Evolutionary conservation across 1,140 invertebrate species (phyloP), one percentile per base, ranked within the genome.

Genomic region (Drosophila kurseongensis): DNA sequence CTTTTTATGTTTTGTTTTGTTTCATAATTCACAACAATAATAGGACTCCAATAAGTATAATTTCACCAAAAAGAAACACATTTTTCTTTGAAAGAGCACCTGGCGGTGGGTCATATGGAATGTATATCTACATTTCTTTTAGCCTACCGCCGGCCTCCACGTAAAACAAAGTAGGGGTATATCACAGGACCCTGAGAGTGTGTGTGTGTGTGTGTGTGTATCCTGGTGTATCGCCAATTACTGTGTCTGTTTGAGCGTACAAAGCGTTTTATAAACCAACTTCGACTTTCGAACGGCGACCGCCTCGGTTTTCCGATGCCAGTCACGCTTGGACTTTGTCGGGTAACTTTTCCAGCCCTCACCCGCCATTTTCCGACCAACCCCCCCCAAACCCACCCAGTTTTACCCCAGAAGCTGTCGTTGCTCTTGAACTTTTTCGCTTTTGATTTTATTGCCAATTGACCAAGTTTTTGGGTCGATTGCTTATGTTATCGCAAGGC

Each of bases 371-470:
- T n/a, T 10, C 47, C 18, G 18, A 27, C 32, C 50, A 38, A 44
- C 51, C 36, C 13, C 29, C 23, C 5, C 23, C 40, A 40, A 6
- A 4, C 23, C 23, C 13, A 35, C 18, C 32, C 35, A 6, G 16
- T 12, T 14, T 55, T 18, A 32, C 38, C 29, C 10, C 36, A 38
- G 60, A 13, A 41, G 54, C 55, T 62, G 59, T 57, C 68, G 60
- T 71, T 80, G 73, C 73, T 81, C 78, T 80, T 76, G 55, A 84
- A 84, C 65, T 84, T 83, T 83, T 72, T 88, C 79, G 83, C 84
- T 88, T 88, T 88, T 88, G 84, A 88, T 88, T 88, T 88, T 88
- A 88, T 88, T 88, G 83, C 84, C 83, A 88, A 83, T 88, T 86
- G 83, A 89, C 79, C 84, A 86, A 86, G 50, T 86, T 86, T 86